These are phyloP conservation scores for Scaptomyza tumidula DNA, from an alignment of 2,888 invertebrate genomes.

Conservation along the genomic window DNA sequence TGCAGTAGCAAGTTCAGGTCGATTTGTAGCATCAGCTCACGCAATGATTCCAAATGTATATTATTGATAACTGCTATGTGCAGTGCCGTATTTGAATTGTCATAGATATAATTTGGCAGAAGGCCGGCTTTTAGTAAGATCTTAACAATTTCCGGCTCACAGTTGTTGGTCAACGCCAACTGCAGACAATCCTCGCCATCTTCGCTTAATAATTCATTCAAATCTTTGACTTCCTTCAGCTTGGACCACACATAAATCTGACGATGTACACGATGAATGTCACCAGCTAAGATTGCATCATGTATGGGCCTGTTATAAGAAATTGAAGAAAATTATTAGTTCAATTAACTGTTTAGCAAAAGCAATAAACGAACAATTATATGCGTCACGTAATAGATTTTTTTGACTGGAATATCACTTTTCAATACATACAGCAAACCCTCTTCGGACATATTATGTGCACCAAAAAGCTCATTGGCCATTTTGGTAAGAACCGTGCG, in stretches of 20 bases:
- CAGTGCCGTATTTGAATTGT: slow-evolving; percentile 77
- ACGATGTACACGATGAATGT: slow-evolving; percentile 54
- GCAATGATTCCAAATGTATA: slow-evolving; percentile 61
- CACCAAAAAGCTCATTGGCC: slow-evolving; percentile 47
- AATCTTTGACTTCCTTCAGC: slow-evolving; percentile 38
- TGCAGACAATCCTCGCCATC: slow-evolving; percentile 79
- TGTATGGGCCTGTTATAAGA: slow-evolving; percentile 70
- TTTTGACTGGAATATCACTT: neutral
- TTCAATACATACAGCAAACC: slow-evolving; percentile 62
- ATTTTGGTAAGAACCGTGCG: slow-evolving; percentile 42
- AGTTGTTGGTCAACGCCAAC: slow-evolving; percentile 73
- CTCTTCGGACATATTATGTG: slow-evolving; percentile 27
- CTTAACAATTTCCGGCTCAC: slow-evolving; percentile 62
- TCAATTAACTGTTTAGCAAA: neutral
- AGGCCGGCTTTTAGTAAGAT: slow-evolving; percentile 66
- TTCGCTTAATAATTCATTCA: slow-evolving; percentile 67
- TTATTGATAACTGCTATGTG: slow-evolving; percentile 81
- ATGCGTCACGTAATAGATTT: too few relatives aligned
- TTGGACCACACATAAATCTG: slow-evolving; percentile 70
- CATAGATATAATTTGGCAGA: slow-evolving; percentile 68
- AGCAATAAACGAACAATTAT: too few relatives aligned
- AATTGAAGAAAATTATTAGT: neutral
- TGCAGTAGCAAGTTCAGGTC: slow-evolving; percentile 70
- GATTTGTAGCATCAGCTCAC: slow-evolving; percentile 65
- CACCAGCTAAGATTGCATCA: slow-evolving; percentile 59